Percentiles rank a stretch among this genome's conserved stretches.
These are phyloP conservation scores for Euzophera pinguis DNA, from an alignment of 2,888 invertebrate species.

Conservation along the genomic window DNA sequence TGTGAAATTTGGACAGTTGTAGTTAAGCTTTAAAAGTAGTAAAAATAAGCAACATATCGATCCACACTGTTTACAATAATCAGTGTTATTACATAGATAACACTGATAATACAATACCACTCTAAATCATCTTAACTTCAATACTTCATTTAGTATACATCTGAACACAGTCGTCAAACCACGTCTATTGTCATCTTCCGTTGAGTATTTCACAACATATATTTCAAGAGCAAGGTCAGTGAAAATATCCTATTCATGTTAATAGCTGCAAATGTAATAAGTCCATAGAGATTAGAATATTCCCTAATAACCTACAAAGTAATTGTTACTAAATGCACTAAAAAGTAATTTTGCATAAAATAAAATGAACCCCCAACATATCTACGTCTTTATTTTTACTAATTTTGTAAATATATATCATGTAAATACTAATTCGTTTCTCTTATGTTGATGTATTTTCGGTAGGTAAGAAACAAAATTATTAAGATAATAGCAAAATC, in stretches of 20 bases:
- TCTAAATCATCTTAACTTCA: constrained; percentile 28
- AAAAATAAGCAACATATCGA: not conserved
- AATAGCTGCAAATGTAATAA: not conserved
- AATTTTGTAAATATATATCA: no score
- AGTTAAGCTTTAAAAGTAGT: not conserved
- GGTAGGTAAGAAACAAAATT: no score
- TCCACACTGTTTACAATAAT: not conserved
- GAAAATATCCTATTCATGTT: not conserved
- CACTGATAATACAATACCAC: constrained; percentile 30
- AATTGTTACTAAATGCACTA: no score
- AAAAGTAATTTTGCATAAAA: no score
- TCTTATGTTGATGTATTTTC: no score
- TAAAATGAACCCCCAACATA: no score
- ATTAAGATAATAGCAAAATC: no score
- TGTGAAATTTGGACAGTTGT: not conserved
- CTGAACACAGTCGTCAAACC: not conserved
- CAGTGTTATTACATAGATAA: constrained; percentile 31
- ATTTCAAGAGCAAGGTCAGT: not conserved
- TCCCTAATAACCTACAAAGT: no score
- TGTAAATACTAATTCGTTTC: no score
- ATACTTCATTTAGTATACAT: constrained; percentile 6
- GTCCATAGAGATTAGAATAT: no score
- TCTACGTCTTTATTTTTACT: no score
- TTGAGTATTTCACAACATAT: not conserved
- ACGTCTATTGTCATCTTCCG: not conserved